Evolutionary conservation across 2,113 vertebrate species (phyloP).

Genomic region (Cricetomys ansorgei): DNA sequence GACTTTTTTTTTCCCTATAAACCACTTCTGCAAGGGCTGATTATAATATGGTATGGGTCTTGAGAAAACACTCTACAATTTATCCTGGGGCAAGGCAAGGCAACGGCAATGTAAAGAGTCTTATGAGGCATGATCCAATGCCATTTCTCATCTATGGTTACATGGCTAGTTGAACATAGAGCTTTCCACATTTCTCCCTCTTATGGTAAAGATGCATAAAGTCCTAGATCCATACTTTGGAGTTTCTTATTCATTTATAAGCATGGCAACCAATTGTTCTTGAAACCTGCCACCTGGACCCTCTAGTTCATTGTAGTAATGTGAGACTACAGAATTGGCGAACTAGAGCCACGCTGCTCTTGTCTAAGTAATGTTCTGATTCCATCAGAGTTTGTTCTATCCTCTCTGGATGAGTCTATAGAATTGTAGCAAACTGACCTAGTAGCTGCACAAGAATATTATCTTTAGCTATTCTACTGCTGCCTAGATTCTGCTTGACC

Average conservation of each 20-base stretch:
- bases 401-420: neutral
- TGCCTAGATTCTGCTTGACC: neutral
- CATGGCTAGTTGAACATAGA: neutral
- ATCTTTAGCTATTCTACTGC: neutral
- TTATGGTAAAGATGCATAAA: neutral
- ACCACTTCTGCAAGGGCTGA: neutral
- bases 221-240: neutral
- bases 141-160: neutral
- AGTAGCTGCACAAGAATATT: neutral
- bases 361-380: conserved; percentile 8
- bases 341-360: neutral
- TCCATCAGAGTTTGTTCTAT: neutral
- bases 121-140: neutral
- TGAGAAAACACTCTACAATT: neutral
- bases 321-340: neutral
- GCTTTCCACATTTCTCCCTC: neutral
- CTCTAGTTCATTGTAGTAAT: conserved; percentile 1
- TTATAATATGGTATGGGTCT: neutral
- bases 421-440: neutral
- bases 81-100: neutral
- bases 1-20: neutral
- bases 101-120: neutral
- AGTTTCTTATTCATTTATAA: neutral
- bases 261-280: neutral
- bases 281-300: neutral